Percentiles rank a stretch among this genome's conserved stretches.
These are phyloP conservation scores for Corythornis leucogaster DNA, from an alignment of 2,797 vertebrate species.

Conservation along the genomic window DNA sequence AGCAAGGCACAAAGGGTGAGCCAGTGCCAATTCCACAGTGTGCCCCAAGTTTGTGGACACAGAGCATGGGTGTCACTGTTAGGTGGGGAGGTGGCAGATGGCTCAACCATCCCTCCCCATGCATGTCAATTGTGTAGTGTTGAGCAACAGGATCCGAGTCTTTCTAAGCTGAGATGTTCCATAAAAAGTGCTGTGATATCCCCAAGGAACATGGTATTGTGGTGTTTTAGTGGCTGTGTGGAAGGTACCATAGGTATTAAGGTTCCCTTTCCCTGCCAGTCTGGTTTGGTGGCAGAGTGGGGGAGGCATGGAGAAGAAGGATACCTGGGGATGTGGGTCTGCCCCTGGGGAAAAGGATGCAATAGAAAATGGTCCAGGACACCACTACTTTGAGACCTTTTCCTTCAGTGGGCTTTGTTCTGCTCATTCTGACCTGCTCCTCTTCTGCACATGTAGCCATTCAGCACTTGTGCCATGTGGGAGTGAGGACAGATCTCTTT, in stretches of 20 bases:
- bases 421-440: not conserved
- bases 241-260: not conserved
- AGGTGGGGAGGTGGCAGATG: not conserved
- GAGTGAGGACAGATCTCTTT: not conserved
- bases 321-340: not conserved
- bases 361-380: not conserved
- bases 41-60: not conserved
- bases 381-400: not conserved
- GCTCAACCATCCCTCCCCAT: not conserved
- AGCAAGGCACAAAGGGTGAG: fast-evolving
- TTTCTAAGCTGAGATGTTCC: not conserved
- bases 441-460: not conserved
- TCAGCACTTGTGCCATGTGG: not conserved
- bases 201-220: not conserved
- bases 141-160: not conserved
- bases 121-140: not conserved
- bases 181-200: not conserved
- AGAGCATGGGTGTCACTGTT: not conserved
- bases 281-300: not conserved
- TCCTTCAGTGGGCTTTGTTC: not conserved
- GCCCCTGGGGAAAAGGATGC: not conserved
- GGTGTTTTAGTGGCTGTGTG: not conserved
- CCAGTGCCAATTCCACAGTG: not conserved
- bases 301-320: not conserved
- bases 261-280: not conserved